These are phyloP conservation scores for Antheraea pernyi DNA, from an alignment of 1,140 invertebrate genomes.

Conservation along the genomic window DNA sequence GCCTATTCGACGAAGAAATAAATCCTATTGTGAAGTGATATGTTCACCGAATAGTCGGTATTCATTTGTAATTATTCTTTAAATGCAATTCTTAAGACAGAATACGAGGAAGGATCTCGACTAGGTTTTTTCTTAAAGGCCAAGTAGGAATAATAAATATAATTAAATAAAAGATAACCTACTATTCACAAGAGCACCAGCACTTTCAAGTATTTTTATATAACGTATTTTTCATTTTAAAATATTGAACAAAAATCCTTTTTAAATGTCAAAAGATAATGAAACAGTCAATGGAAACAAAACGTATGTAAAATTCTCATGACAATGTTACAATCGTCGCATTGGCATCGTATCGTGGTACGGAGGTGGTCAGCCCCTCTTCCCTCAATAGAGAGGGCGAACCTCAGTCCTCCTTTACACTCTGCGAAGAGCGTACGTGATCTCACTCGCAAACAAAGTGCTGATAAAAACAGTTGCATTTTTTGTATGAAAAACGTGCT, in stretches of 20 bases:
- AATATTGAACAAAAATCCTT: neutral
- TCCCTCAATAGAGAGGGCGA: slow-evolving; percentile 54
- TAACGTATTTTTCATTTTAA: neutral
- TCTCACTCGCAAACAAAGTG: slow-evolving; percentile 40
- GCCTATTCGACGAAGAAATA: too few species aligned
- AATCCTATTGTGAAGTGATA: too few species aligned
- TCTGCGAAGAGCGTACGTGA: slow-evolving; percentile 40
- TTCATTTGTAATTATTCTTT: too few species aligned
- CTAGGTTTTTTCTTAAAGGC: too few species aligned
- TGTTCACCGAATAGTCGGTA: too few species aligned
- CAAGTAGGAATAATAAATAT: too few species aligned
- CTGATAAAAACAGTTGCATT: slow-evolving; percentile 48
- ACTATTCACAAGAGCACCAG: too few species aligned
- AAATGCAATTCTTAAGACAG: too few species aligned
- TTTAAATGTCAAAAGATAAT: slow-evolving; percentile 3
- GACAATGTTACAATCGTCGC: slow-evolving; percentile 14
- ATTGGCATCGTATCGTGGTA: slow-evolving; percentile 25
- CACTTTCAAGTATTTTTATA: too few species aligned
- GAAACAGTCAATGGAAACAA: slow-evolving; percentile 38
- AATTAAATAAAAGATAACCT: too few species aligned
- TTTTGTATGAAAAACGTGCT: slow-evolving; percentile 65
- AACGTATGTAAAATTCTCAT: slow-evolving; percentile 44
- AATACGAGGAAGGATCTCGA: too few species aligned
- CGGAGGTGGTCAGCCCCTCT: slow-evolving; percentile 54
- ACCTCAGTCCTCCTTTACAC: slow-evolving; percentile 58